Percentiles rank a stretch among this genome's conserved stretches.
phyloP scores from a whole-genome alignment of 1,140 invertebrate species.

The Drosophila subobscura region DNA sequence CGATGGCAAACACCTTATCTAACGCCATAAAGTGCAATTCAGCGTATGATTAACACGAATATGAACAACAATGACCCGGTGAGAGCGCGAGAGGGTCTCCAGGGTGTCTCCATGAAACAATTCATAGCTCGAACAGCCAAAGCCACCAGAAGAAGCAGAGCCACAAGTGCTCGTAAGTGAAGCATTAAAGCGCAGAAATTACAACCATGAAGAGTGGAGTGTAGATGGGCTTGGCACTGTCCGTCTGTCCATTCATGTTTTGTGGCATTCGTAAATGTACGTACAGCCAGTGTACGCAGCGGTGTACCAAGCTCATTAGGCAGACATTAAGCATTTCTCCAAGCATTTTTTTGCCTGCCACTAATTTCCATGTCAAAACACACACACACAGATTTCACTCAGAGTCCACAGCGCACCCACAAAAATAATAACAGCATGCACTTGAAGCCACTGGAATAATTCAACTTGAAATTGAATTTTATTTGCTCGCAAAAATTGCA shows the following conservation, averaged over 20 bases:
- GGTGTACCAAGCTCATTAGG: constrained; percentile 68
- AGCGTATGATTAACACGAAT: constrained; percentile 76
- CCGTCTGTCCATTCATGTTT: constrained; percentile 39
- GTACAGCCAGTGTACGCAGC: constrained; percentile 64
- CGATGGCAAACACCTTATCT: constrained; percentile 55
- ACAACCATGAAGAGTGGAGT: constrained; percentile 53
- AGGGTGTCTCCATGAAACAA: constrained; percentile 57
- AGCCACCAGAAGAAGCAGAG: constrained; percentile 31
- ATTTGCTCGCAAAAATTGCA: constrained; percentile 36
- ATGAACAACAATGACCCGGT: constrained; percentile 38
- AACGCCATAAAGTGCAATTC: constrained; percentile 77
- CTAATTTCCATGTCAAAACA: constrained; percentile 67
- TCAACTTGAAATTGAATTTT: constrained; percentile 35
- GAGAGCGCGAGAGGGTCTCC: constrained; percentile 39
- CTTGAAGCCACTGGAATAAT: constrained; percentile 46
- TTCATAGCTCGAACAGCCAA: constrained; percentile 33
- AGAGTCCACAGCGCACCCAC: constrained; percentile 38
- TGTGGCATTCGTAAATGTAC: constrained; percentile 19
- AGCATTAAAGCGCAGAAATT: constrained; percentile 60
- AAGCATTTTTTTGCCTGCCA: constrained; percentile 18
- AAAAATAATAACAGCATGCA: constrained; percentile 34
- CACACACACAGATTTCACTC: constrained; percentile 54
- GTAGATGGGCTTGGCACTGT: constrained; percentile 42
- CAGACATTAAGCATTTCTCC: constrained; percentile 56
- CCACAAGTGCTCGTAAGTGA: constrained; percentile 32